phyloP scores from a whole-genome alignment of 2,113 vertebrate species.

The Myodes glareolus region DNA sequence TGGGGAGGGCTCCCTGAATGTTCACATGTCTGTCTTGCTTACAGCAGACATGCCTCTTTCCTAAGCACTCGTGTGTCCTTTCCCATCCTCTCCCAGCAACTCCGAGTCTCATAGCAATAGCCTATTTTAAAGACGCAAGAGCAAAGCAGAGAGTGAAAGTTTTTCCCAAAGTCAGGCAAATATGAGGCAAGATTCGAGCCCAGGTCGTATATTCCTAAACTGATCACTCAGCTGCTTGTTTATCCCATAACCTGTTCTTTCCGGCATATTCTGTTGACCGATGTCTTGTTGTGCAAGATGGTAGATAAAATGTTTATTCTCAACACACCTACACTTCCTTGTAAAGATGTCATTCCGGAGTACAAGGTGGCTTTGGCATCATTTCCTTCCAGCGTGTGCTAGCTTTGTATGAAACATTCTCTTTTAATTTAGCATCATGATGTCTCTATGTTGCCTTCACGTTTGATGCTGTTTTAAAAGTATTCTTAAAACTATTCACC shows the following conservation, averaged over 20 bases:
- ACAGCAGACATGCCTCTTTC: neutral
- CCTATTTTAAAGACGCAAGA: neutral
- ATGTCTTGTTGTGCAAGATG: neutral
- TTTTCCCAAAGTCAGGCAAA: neutral
- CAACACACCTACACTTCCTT: neutral
- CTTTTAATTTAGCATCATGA: constrained; percentile 3
- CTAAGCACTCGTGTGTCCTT: accelerated
- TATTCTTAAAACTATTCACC: neutral
- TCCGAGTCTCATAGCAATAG: too few relatives aligned
- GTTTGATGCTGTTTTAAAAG: neutral
- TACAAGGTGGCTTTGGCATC: neutral
- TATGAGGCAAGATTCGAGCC: neutral
- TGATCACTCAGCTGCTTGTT: neutral
- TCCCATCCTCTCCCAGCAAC: neutral
- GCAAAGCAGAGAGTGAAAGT: neutral
- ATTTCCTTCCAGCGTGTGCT: neutral
- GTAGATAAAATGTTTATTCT: neutral
- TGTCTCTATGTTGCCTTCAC: neutral
- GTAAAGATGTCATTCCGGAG: neutral
- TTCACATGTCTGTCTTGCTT: accelerated
- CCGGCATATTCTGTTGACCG: neutral
- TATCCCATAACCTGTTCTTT: neutral
- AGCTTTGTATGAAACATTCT: neutral
- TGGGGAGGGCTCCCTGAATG: accelerated
- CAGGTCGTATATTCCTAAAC: neutral